Evolutionary conservation across 2,113 vertebrate genomes (phyloP).

Genomic region (Colistium nudipinnis): DNA sequence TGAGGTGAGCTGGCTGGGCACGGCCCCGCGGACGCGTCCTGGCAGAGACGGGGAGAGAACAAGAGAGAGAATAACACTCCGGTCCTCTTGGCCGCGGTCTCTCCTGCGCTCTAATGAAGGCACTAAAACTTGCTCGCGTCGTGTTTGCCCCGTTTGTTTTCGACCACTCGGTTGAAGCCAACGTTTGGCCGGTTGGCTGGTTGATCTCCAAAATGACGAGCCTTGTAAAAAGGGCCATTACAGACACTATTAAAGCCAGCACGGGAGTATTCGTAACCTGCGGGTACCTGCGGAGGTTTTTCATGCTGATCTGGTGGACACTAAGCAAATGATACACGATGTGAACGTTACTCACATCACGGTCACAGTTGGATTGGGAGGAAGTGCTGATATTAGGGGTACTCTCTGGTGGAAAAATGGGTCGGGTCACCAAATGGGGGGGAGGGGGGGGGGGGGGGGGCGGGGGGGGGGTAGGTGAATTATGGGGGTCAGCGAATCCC

Average conservation of each 20-base stretch:
- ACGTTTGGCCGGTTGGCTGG: conserved; percentile 62
- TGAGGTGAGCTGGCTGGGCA: conserved; percentile 66
- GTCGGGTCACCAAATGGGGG: conserved; percentile 34
- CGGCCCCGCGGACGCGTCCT: conserved; percentile 81
- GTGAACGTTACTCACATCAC: conserved; percentile 13
- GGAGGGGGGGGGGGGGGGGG: too few relatives aligned
- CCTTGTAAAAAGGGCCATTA: conserved; percentile 57
- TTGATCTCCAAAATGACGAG: conserved; percentile 58
- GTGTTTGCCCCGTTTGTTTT: conserved; percentile 76
- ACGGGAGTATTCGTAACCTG: background rate
- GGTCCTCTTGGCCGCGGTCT: conserved; percentile 68
- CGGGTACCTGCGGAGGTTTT: conserved; percentile 11
- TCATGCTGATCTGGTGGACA: conserved; percentile 4
- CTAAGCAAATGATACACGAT: conserved; percentile 3
- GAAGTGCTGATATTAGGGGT: conserved; percentile 20
- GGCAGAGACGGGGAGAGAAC: conserved; percentile 64
- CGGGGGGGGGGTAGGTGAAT: too few relatives aligned
- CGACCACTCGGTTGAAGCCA: conserved; percentile 68
- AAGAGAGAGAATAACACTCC: conserved; percentile 73
- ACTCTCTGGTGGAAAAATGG: conserved; percentile 17
- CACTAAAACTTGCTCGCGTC: conserved; percentile 74
- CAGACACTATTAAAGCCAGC: conserved; percentile 35
- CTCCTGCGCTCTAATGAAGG: conserved; percentile 77
- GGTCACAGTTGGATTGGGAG: conserved; percentile 1
- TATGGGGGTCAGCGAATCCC: conserved; percentile 23